Percentiles rank a stretch among this genome's conserved stretches.
Conservation (phyloP, 2,888 invertebrate genomes). For the Melinaea marsaeus region DNA sequence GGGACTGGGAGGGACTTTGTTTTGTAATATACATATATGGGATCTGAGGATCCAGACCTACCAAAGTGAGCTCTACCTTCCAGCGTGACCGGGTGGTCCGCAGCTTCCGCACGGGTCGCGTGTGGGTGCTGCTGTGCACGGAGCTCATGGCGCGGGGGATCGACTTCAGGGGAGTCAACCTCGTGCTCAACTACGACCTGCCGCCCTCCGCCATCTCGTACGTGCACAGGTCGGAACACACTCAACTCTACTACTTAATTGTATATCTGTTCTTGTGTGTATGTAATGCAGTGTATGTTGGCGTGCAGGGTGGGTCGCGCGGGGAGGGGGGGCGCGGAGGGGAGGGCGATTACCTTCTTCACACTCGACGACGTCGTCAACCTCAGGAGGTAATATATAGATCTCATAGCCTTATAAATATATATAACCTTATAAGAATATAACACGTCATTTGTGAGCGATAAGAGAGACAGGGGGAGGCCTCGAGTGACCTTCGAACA, state of each 20-base stretch:
- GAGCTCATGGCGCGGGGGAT: slow-evolving; percentile 98
- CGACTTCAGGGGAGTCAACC: slow-evolving; percentile 96
- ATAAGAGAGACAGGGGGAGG: too few relatives aligned
- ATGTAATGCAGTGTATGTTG: not conserved
- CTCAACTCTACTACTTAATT: not conserved
- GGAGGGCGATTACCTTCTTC: slow-evolving; percentile 95
- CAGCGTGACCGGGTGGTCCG: slow-evolving; percentile 95
- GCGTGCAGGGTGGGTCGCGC: slow-evolving; percentile 83
- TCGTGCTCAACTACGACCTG: slow-evolving; percentile 98
- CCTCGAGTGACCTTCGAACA: too few relatives aligned
- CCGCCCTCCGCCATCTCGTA: slow-evolving; percentile 93
- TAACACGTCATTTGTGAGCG: too few relatives aligned
- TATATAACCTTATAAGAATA: too few relatives aligned
- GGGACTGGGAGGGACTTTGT: too few relatives aligned
- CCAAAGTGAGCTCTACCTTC: slow-evolving; percentile 34
- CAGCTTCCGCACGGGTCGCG: slow-evolving; percentile 93
- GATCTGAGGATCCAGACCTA: not conserved
- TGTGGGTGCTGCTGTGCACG: slow-evolving; percentile 98
- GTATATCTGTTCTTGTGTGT: not conserved
- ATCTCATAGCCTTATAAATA: too few relatives aligned
- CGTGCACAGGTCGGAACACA: slow-evolving; percentile 85
- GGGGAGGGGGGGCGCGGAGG: slow-evolving; percentile 93
- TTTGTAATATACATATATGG: not conserved
- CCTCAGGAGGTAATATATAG: slow-evolving; percentile 82
- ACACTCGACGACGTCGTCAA: slow-evolving; percentile 92